These are phyloP conservation scores for Ligdia adustata DNA, from an alignment of 2,888 invertebrate genomes.

Conservation along the genomic window DNA sequence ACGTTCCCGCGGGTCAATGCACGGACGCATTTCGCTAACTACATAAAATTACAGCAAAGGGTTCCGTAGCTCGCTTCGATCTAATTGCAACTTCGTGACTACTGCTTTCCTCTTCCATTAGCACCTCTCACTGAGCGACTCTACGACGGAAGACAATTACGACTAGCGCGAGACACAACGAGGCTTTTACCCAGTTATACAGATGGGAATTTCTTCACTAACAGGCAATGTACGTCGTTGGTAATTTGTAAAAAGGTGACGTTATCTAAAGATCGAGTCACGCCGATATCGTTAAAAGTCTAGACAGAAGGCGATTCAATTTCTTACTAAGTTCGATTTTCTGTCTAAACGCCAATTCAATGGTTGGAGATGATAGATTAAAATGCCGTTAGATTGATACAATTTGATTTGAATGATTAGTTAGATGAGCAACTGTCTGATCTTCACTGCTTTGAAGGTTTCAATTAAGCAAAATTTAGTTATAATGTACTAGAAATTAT, in stretches of 20 bases:
- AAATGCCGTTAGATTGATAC: constrained; percentile 30
- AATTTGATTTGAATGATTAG: constrained; percentile 8
- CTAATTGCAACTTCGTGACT: constrained; percentile 77
- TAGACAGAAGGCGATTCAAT: constrained; percentile 59
- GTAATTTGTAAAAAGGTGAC: constrained; percentile 9
- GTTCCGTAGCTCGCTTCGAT: constrained; percentile 66
- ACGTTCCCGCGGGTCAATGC: constrained; percentile 48
- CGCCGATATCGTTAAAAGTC: constrained; percentile 57
- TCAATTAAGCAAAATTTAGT: too few species aligned
- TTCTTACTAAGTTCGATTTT: constrained; percentile 52
- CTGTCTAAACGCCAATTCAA: constrained; percentile 23
- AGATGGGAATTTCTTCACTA: not conserved
- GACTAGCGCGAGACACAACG: constrained; percentile 34
- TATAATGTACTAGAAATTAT: too few species aligned
- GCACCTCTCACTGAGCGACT: constrained; percentile 48
- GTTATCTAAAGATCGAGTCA: constrained; percentile 39
- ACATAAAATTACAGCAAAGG: constrained; percentile 75
- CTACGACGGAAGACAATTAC: constrained; percentile 23
- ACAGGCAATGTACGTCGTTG: constrained; percentile 35
- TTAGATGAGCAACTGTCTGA: constrained; percentile 3
- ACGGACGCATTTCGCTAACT: constrained; percentile 67
- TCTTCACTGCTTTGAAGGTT: not conserved
- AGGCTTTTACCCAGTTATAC: constrained; percentile 18
- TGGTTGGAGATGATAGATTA: constrained; percentile 25
- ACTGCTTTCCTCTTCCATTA: constrained; percentile 70